Evolutionary conservation across 2,797 vertebrate species (phyloP).

Genomic region (Etheostoma nigrum): DNA sequence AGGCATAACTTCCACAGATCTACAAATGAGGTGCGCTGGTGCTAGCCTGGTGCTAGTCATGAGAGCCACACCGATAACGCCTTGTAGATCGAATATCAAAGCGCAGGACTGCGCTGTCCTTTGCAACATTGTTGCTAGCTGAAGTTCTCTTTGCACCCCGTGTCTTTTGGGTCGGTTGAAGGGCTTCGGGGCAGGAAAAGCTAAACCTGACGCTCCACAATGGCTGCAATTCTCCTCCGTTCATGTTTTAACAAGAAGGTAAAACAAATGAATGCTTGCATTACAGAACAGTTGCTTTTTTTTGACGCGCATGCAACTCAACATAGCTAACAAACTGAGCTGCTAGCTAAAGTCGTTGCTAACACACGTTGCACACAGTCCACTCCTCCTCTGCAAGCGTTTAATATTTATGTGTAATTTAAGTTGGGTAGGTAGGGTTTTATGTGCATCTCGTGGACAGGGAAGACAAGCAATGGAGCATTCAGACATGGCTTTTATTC

Average conservation of each 20-base stretch:
- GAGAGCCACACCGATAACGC: rapidly evolving
- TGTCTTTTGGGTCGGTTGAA: slow-evolving; percentile 56
- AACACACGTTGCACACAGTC: slow-evolving; percentile 31
- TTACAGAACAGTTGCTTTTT: not conserved
- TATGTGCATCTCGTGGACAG: not conserved
- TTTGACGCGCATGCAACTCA: slow-evolving; percentile 15
- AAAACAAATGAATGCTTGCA: not conserved
- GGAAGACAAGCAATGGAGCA: not conserved
- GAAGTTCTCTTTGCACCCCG: slow-evolving; percentile 31
- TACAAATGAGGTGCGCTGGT: not conserved
- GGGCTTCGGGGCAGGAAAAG: slow-evolving; percentile 44
- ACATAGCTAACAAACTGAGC: slow-evolving; percentile 39
- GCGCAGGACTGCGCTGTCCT: slow-evolving; percentile 10
- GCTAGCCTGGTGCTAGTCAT: rapidly evolving
- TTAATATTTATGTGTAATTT: not conserved
- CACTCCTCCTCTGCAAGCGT: slow-evolving; percentile 2
- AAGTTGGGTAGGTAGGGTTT: not conserved
- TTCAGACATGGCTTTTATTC: not conserved
- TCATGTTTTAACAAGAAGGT: slow-evolving; percentile 71
- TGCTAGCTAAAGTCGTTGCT: slow-evolving; percentile 25
- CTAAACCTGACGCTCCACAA: slow-evolving; percentile 38
- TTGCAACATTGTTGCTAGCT: slow-evolving; percentile 6
- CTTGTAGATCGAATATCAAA: slow-evolving; percentile 21
- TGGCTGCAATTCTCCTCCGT: slow-evolving; percentile 76
- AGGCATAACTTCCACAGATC: slow-evolving; percentile 28